Base-by-base conservation (phyloP, 2,113 vertebrate genomes). In the Dasyprocta punctata region DNA sequence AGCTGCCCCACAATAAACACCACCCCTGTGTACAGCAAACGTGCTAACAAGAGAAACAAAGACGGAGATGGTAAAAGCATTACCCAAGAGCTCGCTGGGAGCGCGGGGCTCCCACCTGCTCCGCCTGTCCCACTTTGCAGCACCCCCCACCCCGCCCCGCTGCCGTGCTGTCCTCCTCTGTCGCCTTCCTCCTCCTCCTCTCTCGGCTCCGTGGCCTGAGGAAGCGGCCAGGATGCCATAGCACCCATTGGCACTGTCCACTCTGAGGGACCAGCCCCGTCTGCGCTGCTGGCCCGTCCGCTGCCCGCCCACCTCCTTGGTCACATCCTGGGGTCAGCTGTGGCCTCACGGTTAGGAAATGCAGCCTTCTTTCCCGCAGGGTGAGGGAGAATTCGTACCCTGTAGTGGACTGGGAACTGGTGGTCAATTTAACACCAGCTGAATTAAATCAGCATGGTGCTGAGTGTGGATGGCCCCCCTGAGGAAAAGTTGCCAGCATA, bases 211-310 rank as follows among this genome's bases (percentile, higher is more conserved):
- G 36, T 61, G 85, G 44, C 60, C 78, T 92, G 44, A 95, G 81
- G 81, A 95, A 86, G 56, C 77, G 44, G 36, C n/a, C 67, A 41
- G 61, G 30, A 41, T 36, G 33, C 67, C 58, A 75, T 77, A 89
- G 69, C 10, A 14, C 78, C 14, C 3, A 0, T 47, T 30, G 5
- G 10, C 75, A 38, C 8, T 49, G 33, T 92, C 69, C 49, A 7
- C 8, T 49, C 49, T 13, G 4, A 58, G 19, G 56, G 61, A 12
- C 61, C 61, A 63, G 61, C 61, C 61, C 26, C 26, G 26, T 41
- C 44, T 58, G 22, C 26, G 5, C 16, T 22, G 56, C 10, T 75
- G 54, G 49, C 14, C 67, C 52, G 33, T 11, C 24, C 2, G 0
- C 47, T 85, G 33, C 52, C 86, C 17, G 19, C 11, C 19, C 11